phyloP scores from a whole-genome alignment of 2,888 invertebrate species.

The Ophonus ardosiacus region DNA sequence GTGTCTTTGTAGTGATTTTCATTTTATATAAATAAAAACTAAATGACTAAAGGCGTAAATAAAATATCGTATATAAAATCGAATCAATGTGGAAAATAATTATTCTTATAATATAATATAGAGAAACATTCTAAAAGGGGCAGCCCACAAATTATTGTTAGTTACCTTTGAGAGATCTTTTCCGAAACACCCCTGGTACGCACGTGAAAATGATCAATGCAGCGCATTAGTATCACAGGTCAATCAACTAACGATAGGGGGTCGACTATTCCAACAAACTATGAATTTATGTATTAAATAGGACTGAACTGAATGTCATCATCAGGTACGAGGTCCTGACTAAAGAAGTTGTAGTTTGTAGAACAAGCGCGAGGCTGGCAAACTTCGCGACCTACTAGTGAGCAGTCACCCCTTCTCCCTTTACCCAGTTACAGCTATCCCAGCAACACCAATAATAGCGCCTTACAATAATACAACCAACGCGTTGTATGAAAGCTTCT shows the following conservation, averaged over 20 bases:
- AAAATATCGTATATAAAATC: slow-evolving; percentile 63
- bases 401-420: slow-evolving; percentile 16
- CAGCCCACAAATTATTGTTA: slow-evolving; percentile 77
- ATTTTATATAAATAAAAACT: slow-evolving; percentile 63
- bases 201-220: slow-evolving; percentile 78
- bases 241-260: slow-evolving; percentile 59
- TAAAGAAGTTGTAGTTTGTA: slow-evolving; percentile 65
- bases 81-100: slow-evolving; percentile 68
- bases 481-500: slow-evolving; percentile 14
- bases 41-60: slow-evolving; percentile 65
- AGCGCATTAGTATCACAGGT: slow-evolving; percentile 73
- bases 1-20: slow-evolving; percentile 74
- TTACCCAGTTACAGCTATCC: not conserved
- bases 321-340: slow-evolving; percentile 9
- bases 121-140: slow-evolving; percentile 76
- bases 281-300: slow-evolving; percentile 18
- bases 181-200: slow-evolving; percentile 94
- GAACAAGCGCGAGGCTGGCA: slow-evolving; percentile 75
- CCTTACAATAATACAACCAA: not conserved
- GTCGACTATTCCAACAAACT: slow-evolving; percentile 44
- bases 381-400: slow-evolving; percentile 69
- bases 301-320: slow-evolving; percentile 1
- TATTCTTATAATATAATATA: slow-evolving; percentile 70
- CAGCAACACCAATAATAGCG: slow-evolving; percentile 20
- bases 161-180: slow-evolving; percentile 98